Base-by-base conservation (phyloP, 2,888 invertebrate species). In the Ichneumoninae sp. region DNA sequence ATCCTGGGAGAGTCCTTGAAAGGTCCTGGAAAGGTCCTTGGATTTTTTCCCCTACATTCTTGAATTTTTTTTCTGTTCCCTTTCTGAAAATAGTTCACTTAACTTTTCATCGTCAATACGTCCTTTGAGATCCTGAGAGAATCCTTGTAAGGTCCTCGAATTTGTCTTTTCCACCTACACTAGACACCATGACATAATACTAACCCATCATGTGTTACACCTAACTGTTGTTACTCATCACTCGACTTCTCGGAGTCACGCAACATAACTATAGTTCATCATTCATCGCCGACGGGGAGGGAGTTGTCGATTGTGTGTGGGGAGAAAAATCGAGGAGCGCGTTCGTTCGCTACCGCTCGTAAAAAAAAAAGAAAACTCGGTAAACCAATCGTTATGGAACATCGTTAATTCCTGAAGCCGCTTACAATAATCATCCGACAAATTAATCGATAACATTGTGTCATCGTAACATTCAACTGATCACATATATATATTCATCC, bases 321-420 rank as follows among this genome's bases (percentile, higher is more conserved):
- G 60, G 60, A 68, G 19, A 16, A 65, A 65, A 66, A 70, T 40
- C 33, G 66, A 80, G 13, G 19, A 40, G 16, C 44, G 72, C 68
- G 62, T 22, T 40, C n/a, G 50, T 33, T 70, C 54, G 78, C 62
- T 40, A 10, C 26, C 22, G 71, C 50, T 62, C 52, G 75, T 40
- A 52, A 57, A 71, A 75, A 76, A 79, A 47, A 16, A 16, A 47
- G 69, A 79, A 57, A 65, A 80, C 82, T 83, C 76, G 74, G 13
- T 57, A 26, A 47, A 57, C 54, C 75, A 78, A 84, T 83, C 89
- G 89, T 91, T 91, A 88, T 91, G 90, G 90, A 91, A 91, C 90
- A 88, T 80, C 90, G 91, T 89, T 92, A 90, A 92, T 91, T 91
- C 91, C 91, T 91, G 91, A 87, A 89, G 92, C 90, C 91, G 88